phyloP scores from a whole-genome alignment of 2,888 invertebrate genomes.

The Sympetrum striolatum region DNA sequence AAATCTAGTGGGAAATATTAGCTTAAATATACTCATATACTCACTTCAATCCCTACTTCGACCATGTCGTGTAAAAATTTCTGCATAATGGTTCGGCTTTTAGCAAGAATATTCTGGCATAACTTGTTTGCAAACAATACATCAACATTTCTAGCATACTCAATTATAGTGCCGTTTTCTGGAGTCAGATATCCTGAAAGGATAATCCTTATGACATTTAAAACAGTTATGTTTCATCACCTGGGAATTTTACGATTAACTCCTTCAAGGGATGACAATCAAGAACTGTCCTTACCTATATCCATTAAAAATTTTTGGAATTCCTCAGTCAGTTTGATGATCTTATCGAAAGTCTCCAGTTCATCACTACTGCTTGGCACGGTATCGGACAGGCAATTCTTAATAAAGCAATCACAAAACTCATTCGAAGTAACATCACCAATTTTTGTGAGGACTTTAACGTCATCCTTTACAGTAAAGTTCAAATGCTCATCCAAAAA shows the following conservation, averaged over 20 bases:
- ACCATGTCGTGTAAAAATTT: slow-evolving; percentile 81
- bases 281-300: slow-evolving; percentile 55
- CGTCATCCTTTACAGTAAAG: slow-evolving; percentile 59
- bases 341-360: slow-evolving; percentile 68
- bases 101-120: slow-evolving; percentile 72
- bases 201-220: not conserved
- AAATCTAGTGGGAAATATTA: not conserved
- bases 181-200: slow-evolving; percentile 64
- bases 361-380: slow-evolving; percentile 79
- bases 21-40: not conserved
- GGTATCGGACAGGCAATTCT: slow-evolving; percentile 76
- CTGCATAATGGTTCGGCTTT: slow-evolving; percentile 75
- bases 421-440: slow-evolving; percentile 63
- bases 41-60: slow-evolving; percentile 56
- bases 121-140: slow-evolving; percentile 78
- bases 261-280: not conserved
- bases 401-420: slow-evolving; percentile 71
- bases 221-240: not conserved
- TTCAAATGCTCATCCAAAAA: slow-evolving; percentile 67
- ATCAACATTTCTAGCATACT: slow-evolving; percentile 78
- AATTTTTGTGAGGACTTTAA: slow-evolving; percentile 63
- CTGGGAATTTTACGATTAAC: not conserved
- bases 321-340: slow-evolving; percentile 69
- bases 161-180: slow-evolving; percentile 66
- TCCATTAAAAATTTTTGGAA: slow-evolving; percentile 71